Evolutionary conservation across 2,113 vertebrate genomes (phyloP), one percentile per base, ranked within the genome.

Genomic region (Machaerirhynchus nigripectus): DNA sequence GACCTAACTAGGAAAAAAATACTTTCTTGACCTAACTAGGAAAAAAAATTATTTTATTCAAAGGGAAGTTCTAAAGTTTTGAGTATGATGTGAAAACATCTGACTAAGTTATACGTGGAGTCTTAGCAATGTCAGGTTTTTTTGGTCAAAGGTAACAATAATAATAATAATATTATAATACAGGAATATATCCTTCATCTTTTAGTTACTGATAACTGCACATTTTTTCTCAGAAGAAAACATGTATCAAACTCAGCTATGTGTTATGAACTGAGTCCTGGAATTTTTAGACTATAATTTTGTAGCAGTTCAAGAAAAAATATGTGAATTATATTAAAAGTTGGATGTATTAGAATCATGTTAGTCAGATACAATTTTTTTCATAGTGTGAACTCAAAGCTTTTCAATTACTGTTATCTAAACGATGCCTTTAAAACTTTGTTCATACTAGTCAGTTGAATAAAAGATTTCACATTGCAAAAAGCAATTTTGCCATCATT

Each of bases 401-500:
- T 37, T 82, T 94, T 83, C 60, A 83, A 10, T 95, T 95, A 79
- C 79, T 87, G 55, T 63, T 97, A 67, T 82, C 56, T 94, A 71
- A 92, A 86, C 0, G 0, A 35, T 70, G 83, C 70, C 68, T 95
- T 84, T 73, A 88, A 90, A 96, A 95, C 79, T 93, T 93, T 94
- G 69, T 86, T 95, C 68, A 65, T 56, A 9, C n/a, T 50, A 53
- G 47, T 84, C 78, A 84, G 46, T 49, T 95, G 87, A 96, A 96
- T 94, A 86, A 96, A 95, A 94, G 55, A 95, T 97, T 87, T 93
- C 68, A 76, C 86, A 95, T 95, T 95, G 80, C 76, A 96, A 73
- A 96, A 93, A 93, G 97, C 95, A 95, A 59, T 97, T 97, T 97
- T 68, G 79, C 55, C 39, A 8, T 94, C 90, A 92, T 97, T 97